Evolutionary conservation across 2,113 vertebrate species (phyloP).

Genomic region (Clarias gariepinus): DNA sequence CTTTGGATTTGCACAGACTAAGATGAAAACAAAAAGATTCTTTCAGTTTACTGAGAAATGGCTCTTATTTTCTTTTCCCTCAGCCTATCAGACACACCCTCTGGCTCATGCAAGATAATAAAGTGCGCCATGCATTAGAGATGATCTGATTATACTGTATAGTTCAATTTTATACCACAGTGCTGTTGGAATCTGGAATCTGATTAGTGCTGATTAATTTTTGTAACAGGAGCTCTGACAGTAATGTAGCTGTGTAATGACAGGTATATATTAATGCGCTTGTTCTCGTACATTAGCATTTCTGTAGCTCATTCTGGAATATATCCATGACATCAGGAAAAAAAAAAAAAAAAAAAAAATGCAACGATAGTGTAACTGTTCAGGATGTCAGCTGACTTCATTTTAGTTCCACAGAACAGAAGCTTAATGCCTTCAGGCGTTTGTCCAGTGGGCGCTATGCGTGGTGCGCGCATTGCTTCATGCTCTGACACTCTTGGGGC

Average conservation of each 20-base stretch:
- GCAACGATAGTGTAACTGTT: no score
- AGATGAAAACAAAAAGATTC: conserved; percentile 33
- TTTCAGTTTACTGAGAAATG: conserved; percentile 24
- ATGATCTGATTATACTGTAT: background rate
- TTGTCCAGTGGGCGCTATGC: no score
- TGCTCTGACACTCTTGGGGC: no score
- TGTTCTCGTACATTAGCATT: background rate
- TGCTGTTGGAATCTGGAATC: background rate
- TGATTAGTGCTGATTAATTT: background rate
- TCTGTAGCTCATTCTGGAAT: background rate
- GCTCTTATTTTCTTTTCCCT: conserved; percentile 1
- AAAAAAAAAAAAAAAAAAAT: no score
- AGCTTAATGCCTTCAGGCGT: no score
- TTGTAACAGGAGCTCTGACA: background rate
- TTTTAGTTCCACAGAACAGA: no score
- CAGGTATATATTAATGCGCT: background rate
- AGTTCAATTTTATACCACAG: conserved; percentile 1
- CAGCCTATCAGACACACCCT: background rate
- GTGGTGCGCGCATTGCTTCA: no score
- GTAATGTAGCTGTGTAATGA: background rate
- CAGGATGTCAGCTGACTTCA: no score
- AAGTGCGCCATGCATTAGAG: conserved; percentile 5
- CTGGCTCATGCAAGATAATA: background rate
- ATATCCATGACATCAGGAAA: no score
- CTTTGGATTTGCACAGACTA: conserved; percentile 78